These are phyloP conservation scores for Rutpela maculata DNA, from an alignment of 2,888 invertebrate genomes.

Conservation along the genomic window DNA sequence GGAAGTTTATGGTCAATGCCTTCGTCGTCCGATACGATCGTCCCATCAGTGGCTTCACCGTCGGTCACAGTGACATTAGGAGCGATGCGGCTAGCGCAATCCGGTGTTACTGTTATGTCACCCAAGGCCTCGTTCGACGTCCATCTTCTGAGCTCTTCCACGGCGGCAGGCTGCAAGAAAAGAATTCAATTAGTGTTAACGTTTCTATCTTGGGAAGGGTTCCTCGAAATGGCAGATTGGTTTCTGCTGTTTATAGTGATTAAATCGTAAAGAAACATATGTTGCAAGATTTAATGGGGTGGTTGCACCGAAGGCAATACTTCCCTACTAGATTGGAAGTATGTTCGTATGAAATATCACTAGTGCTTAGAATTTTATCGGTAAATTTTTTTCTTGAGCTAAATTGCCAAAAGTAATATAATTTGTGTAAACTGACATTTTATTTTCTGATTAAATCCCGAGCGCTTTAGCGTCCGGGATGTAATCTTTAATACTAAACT, in stretches of 20 bases:
- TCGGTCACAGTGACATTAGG: slow-evolving; percentile 43
- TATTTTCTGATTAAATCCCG: no score
- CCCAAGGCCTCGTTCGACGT: slow-evolving; percentile 89
- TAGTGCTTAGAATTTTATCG: no score
- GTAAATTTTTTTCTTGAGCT: no score
- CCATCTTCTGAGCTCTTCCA: slow-evolving; percentile 89
- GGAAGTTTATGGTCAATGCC: slow-evolving; percentile 90
- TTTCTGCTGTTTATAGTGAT: neutral
- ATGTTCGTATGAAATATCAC: no score
- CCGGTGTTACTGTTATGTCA: slow-evolving; percentile 87
- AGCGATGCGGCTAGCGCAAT: slow-evolving; percentile 84
- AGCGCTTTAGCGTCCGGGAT: no score
- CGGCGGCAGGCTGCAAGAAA: slow-evolving; percentile 82
- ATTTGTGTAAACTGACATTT: no score
- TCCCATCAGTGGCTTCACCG: slow-evolving; percentile 74
- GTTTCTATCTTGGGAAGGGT: neutral
- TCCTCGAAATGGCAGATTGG: neutral
- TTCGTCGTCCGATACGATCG: slow-evolving; percentile 78
- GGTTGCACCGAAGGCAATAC: no score
- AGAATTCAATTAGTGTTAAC: neutral
- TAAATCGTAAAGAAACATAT: no score
- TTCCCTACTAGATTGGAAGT: no score
- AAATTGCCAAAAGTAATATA: no score
- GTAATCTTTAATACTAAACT: no score
- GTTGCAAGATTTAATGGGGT: no score